A percentile compares a stretch with the other conserved stretches of the same genome.
Conservation (phyloP, 2,113 vertebrate species). For the Pelodiscus sinensis region DNA sequence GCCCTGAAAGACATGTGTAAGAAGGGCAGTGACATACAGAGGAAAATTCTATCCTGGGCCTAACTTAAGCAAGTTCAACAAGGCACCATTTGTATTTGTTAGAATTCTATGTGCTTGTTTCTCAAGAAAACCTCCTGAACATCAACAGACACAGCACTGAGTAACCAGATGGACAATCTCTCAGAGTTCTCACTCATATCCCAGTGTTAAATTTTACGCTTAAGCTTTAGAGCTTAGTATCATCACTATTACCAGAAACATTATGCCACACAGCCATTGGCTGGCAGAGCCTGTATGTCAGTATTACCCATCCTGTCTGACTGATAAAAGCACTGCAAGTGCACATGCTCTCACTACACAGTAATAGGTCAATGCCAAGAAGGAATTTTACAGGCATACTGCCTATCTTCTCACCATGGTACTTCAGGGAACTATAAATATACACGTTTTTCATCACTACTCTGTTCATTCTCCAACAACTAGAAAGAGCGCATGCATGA, state of each 20-base stretch:
- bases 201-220: fast-evolving
- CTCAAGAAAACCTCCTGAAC: not conserved
- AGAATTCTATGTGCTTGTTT: not conserved
- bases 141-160: not conserved
- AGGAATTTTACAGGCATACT: not conserved
- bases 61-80: not conserved
- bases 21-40: not conserved
- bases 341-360: not conserved
- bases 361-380: not conserved
- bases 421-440: not conserved
- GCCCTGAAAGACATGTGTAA: not conserved
- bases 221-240: not conserved
- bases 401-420: not conserved
- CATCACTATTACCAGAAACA: not conserved
- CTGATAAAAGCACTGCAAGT: not conserved
- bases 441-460: not conserved
- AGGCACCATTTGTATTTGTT: not conserved
- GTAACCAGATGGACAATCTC: not conserved
- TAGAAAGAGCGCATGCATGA: fast-evolving
- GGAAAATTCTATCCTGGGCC: not conserved
- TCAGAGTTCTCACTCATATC: not conserved
- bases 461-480: fast-evolving
- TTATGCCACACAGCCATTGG: not conserved
- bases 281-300: fast-evolving
- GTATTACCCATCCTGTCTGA: not conserved